Evolutionary conservation across 2,797 vertebrate species (phyloP), one percentile per base, ranked within the genome.

Genomic region (Ceryle rudis): DNA sequence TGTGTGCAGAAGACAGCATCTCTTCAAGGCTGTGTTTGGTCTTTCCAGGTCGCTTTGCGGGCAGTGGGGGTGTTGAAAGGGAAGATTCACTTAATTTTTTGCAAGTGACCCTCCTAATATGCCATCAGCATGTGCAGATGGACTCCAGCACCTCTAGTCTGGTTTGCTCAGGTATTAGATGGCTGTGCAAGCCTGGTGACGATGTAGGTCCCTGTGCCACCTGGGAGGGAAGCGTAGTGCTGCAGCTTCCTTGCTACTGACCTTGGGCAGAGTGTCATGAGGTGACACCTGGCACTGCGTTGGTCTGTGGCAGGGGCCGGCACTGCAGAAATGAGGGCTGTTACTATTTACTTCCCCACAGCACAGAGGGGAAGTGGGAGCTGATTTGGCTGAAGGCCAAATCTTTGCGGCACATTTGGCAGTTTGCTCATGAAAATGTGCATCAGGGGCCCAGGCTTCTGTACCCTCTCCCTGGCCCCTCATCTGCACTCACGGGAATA

Each of bases 271-370:
- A 16, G 71, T 4, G 9, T 33, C 54, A 3, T 0, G 6, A 51
- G 51, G 52, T 61, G 62, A 46, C 58, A 10, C 44, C 39, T 47
- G 42, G 5, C 0, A 5, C 61, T 3, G 74, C 28, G 20, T 6
- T 60, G 70, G 52, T 41, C 77, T 1, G 0, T 0, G 1, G 20
- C 0, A 1, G 14, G 26, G n/a, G 6, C 6, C 47, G 29, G 21
- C 10, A 37, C 39, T 41, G 44, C 66, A 57, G 25, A 51, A 57
- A 60, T 7, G 9, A 5, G 18, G 12, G 52, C 67, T 55, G 12
- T 23, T 33, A 1, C 25, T 42, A 22, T 31, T 60, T 25, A 2
- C 65, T 52, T 66, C 20, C 16, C 52, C 54, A 23, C 0, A 2
- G 49, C 0, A 1, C 21, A 12, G 54, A 42, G 70, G 58, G 67